Base-by-base conservation (phyloP, 2,888 invertebrate genomes). In the Acanthosoma haemorrhoidale region DNA sequence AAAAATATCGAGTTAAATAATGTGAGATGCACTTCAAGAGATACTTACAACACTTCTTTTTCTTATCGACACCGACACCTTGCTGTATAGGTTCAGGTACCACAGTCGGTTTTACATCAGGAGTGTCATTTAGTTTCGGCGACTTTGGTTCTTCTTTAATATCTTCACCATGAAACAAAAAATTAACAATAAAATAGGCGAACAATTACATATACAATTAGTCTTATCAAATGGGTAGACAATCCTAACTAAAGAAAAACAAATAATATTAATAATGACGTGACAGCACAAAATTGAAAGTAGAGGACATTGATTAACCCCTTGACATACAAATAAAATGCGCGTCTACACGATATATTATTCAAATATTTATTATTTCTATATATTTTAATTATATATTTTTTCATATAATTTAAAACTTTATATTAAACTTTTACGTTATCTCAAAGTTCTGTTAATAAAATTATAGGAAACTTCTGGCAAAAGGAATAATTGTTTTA, bases 31-130 rank as follows among this genome's bases (percentile, higher is more conserved):
- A 11, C 15, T 11, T 11, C 6, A 11, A 43, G 18, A 18, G 16
- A 3, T 69, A 82, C 84, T 83, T 82, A 86, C 85, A 82, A 79
- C 90, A 89, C 77, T 86, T 85, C 72, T 87, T 85, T 74, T 89
- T 87, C 70, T 87, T 75, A 31, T 75, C 74, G 11, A 69, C 61
- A 15, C 75, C 74, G 25, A 75, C 71, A 61, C 69, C 71, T n/a
- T 71, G 72, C 34, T 70, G 74, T 58, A 75, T 75, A 25, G 76
- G 75, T 67, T 75, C 75, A 61, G 75, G 75, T 41, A 76, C 75
- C 66, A 75, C 70, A 5, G 79, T 77, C 21, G 87, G 85, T 77
- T 88, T 89, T 4, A 85, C 83, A 75, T 88, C 88, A 2, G 81
- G 78, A 66, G 79, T 51, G 39, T 73, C 72, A 18, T 77, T 73